Base-by-base conservation (phyloP, 1,140 invertebrate genomes). In the Anastrepha ludens region DNA sequence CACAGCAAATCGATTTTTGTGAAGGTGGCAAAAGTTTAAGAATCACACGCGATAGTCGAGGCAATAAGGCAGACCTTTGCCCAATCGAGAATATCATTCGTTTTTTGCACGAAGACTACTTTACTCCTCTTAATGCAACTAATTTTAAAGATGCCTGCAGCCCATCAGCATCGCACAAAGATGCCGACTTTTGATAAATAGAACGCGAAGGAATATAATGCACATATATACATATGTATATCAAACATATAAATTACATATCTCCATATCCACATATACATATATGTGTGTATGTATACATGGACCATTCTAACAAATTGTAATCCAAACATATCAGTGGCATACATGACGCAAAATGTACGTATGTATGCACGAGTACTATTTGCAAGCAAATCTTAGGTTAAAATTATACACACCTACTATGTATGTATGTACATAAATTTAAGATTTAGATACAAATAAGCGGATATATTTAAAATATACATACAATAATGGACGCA, bases 21-120 rank as follows among this genome's bases (percentile, higher is more conserved):
- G 95, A 94, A 94, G 95, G 94, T 67, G 93, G 94, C 0, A 94
- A 95, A 89, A 93, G 92, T 88, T 92, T 94, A 11, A 92, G 92
- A 2, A 92, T 93, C 0, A 94, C 92, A 65, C 93, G 93, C 70
- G 89, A 93, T 58, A 93, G 93, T 50, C 91, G 90, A n/a, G 94
- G 93, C 5, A 94, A 94, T 50, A 95, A 94, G 86, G 93, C 95
- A 64, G 95, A 95, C 91, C 92, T 97, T 0, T 98, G 97, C 93
- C 96, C 96, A 15, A 97, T 98, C 89, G 97, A 98, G 90, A 96
- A 96, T 90, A 97, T 97, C 41, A 96, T 97, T 17, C 94, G 97
- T 70, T 97, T 97, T 91, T 94, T 97, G 86, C 97, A 97, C 90
- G 97, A 98, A 90, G 96, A 97, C 92, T 98, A 97, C 92, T 98